Evolutionary conservation across 1,140 invertebrate genomes (phyloP).

Genomic region (Lucilia sericata): DNA sequence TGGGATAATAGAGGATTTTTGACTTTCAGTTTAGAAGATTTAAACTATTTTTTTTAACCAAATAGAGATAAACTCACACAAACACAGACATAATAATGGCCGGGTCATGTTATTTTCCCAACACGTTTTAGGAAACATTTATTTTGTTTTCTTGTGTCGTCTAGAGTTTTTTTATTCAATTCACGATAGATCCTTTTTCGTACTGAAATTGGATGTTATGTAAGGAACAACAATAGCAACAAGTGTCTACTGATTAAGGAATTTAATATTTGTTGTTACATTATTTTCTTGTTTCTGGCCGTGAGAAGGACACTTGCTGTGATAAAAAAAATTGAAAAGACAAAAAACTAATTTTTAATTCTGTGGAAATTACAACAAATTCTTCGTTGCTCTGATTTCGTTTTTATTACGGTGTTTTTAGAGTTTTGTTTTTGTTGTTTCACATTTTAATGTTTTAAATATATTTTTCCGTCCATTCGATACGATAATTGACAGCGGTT

Average conservation of each 20-base stretch:
- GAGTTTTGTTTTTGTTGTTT: neutral
- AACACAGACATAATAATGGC: neutral
- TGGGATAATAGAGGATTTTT: constrained; percentile 26
- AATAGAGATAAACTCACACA: neutral
- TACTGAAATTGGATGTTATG: neutral
- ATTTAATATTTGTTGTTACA: neutral
- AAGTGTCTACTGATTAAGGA: constrained; percentile 20
- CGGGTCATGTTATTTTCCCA: neutral
- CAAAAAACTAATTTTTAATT: neutral
- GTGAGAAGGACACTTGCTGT: neutral
- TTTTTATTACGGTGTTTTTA: neutral
- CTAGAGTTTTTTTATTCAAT: neutral
- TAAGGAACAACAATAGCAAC: neutral
- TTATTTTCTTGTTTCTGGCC: neutral
- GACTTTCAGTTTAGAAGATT: neutral
- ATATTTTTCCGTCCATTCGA: neutral
- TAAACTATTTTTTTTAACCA: neutral
- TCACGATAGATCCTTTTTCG: neutral
- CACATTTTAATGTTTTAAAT: neutral
- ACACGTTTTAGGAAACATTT: constrained; percentile 2
- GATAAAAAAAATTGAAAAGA: neutral
- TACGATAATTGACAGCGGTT: constrained; percentile 3
- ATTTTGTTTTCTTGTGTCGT: neutral
- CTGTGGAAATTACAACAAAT: neutral
- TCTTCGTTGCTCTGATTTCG: neutral